A percentile compares a stretch with the other conserved stretches of the same genome.
Conservation (phyloP, 2,888 invertebrate genomes). For the Lochmaea crataegi region DNA sequence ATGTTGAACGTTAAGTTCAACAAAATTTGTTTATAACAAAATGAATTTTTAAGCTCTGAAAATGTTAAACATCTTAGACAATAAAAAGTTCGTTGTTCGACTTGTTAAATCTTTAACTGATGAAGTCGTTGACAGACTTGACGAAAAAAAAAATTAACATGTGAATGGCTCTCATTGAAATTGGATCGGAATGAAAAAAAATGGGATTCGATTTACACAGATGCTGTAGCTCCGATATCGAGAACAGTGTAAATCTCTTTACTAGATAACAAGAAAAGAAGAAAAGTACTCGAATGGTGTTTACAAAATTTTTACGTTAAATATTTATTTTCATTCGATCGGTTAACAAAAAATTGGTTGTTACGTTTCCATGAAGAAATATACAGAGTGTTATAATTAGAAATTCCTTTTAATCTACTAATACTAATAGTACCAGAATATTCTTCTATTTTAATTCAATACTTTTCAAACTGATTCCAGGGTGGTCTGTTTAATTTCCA, state of each 20-base stretch:
- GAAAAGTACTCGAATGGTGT: not conserved
- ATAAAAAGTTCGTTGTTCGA: too few species aligned
- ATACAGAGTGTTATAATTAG: too few species aligned
- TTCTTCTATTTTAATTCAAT: too few species aligned
- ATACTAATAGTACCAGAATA: too few species aligned
- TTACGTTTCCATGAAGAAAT: too few species aligned
- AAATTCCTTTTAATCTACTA: too few species aligned
- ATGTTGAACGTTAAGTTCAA: not conserved
- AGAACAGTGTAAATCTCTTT: not conserved
- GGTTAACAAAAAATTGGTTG: not conserved
- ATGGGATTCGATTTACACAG: not conserved
- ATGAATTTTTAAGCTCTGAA: too few species aligned
- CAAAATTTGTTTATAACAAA: too few species aligned
- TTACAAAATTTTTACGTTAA: not conserved
- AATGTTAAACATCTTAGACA: too few species aligned
- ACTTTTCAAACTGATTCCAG: not conserved
- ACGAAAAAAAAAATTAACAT: not conserved
- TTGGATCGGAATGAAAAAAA: not conserved
- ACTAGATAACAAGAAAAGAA: not conserved
- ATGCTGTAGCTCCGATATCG: not conserved
- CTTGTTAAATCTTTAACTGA: not conserved
- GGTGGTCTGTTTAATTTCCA: conserved; percentile 11
- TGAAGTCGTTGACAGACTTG: not conserved
- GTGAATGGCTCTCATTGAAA: conserved; percentile 6
- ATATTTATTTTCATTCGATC: not conserved